Base-by-base conservation (phyloP, 2,797 vertebrate genomes). In the Alosa sapidissima region DNA sequence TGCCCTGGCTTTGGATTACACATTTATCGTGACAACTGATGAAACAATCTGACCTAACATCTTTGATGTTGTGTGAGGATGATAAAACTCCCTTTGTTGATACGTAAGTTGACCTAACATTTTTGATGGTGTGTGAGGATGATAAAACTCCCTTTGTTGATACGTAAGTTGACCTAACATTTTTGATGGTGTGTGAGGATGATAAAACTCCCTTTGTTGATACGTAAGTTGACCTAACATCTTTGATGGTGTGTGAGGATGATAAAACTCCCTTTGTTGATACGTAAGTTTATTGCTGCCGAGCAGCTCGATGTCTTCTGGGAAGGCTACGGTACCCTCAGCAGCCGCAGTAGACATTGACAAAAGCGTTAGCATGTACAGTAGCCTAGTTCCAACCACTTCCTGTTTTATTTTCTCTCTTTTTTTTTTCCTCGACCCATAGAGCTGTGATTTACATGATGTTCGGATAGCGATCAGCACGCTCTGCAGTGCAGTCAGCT, bases 391-490 rank as follows among this genome's bases (percentile, higher is more conserved):
- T 6, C 16, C 48, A 81, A 85, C 84, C 84, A 83, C 86, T 83
- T 87, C 84, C 84, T 83, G 48, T 55, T 51, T 60, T 84, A 14
- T 28, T 84, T 51, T 60, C 82, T 60, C 28, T 60, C 82, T 48
- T n/a, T 58, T 48, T n/a, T 58, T 51, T 48, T 81, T 41, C 36
- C 45, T 60, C 82, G 33, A 62, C 83, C 81, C 84, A 83, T 52
- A 81, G 11, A 83, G 54, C 84, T 86, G 92, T 93, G 93, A 95
- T 95, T 95, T 95, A 91, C 91, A 88, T 89, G 72, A 65, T 33
- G 83, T 83, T 81, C 82, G 9, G 58, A 89, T 72, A 82, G 24
- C 81, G 47, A 83, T 82, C 84, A 81, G 82, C 14, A 82, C 58
- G 10, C 24, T 28, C 5, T 1, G 21, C n/a, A 24, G 58, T 4